phyloP scores from a whole-genome alignment of 2,888 invertebrate species.

The Drosophila limbata region DNA sequence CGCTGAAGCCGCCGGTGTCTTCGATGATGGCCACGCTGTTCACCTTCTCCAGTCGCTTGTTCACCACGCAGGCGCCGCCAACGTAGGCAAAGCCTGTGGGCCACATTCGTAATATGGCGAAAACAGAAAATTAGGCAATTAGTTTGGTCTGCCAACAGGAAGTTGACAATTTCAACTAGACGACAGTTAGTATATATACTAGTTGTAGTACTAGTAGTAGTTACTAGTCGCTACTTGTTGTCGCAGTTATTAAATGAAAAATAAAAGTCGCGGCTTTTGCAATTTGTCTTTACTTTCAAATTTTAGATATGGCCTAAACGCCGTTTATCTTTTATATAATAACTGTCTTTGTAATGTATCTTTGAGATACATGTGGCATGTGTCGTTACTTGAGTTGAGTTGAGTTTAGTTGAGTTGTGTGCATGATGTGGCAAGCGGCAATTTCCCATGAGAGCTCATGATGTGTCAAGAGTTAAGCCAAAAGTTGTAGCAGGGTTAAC shows the following conservation, averaged over 20 bases:
- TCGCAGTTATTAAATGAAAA: slow-evolving; percentile 55
- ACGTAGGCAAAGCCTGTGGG: slow-evolving; percentile 96
- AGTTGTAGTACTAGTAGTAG: slow-evolving; percentile 11
- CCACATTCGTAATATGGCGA: slow-evolving; percentile 38
- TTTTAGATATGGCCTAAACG: slow-evolving; percentile 50
- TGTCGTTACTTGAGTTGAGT: slow-evolving; percentile 11
- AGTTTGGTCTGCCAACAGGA: slow-evolving; percentile 63
- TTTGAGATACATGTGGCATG: slow-evolving; percentile 17
- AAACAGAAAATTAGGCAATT: slow-evolving; percentile 67
- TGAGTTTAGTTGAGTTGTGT: slow-evolving; percentile 6
- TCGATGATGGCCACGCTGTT: slow-evolving; percentile 98
- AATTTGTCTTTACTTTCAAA: slow-evolving; percentile 61
- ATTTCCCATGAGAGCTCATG: slow-evolving; percentile 4
- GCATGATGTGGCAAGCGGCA: slow-evolving; percentile 22
- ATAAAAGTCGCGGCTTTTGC: slow-evolving; percentile 47
- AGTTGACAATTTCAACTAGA: slow-evolving; percentile 69
- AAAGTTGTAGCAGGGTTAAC: slow-evolving; percentile 15
- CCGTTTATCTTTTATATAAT: slow-evolving; percentile 60
- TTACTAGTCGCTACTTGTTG: slow-evolving; percentile 41
- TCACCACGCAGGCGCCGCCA: slow-evolving; percentile 97
- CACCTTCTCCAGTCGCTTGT: slow-evolving; percentile 97
- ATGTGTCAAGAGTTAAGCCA: slow-evolving; percentile 18
- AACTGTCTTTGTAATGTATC: slow-evolving; percentile 43
- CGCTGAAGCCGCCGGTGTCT: slow-evolving; percentile 98
- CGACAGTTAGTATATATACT: slow-evolving; percentile 29